Evolutionary conservation across 2,797 vertebrate genomes (phyloP), one percentile per base, ranked within the genome.

Genomic region (Zenarchopterus dispar): DNA sequence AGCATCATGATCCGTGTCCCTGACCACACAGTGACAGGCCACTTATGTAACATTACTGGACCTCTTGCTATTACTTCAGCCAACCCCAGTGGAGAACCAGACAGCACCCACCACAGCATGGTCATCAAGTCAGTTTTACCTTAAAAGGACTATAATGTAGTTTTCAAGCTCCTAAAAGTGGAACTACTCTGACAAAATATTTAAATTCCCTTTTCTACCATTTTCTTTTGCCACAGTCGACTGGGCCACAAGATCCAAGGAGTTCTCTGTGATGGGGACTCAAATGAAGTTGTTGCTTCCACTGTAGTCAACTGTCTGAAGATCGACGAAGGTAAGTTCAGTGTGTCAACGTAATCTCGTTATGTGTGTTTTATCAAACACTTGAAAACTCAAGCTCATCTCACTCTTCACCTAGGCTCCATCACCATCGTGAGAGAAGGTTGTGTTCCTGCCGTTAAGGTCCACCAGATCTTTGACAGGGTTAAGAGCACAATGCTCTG

Each of bases 1-100:
- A 97, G 94, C 75, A 97, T 97, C 86, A 97, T 97, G 96, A 96
- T 97, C 86, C 88, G 96, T 8, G 95, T 97, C 2, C 95, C 95
- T 1, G 95, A 97, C 85, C 94, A 96, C 82, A 95, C 95, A 0
- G 94, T 95, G 51, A 95, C 93, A 1, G 80, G 89, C 33, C 95
- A 96, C 73, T 88, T 97, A 22, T 96, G 95, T 45, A 82, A 95
- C 76, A 92, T 96, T 81, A 97, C 95, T 0, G 96, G 96, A 0
- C 95, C 96, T 2, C 76, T 96, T 44, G 96, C 96, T 4, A 93
- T 97, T 58, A 97, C 96, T 0, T 97, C 96, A 6, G 96, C 96
- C 43, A 97, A 97, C 65, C 96, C 96, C 17, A 97, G 96, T 0
- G 96, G 96, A 59, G 96, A 96, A 72, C 52, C 79, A 4, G 96